phyloP scores from a whole-genome alignment of 2,888 invertebrate species.

The Volucella inflata region DNA sequence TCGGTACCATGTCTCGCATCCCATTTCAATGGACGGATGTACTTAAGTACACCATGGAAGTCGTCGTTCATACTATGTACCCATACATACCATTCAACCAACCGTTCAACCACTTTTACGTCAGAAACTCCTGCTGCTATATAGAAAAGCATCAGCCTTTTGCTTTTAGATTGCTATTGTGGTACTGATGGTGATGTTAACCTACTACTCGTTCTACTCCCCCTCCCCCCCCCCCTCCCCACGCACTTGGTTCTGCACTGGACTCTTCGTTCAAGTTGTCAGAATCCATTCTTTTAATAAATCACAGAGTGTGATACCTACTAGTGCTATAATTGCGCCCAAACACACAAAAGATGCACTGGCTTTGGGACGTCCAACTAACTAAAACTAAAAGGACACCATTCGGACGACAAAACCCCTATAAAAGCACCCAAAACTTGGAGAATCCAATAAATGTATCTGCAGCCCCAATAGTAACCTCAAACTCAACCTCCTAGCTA shows the following conservation, averaged over 20 bases:
- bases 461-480: too few relatives aligned
- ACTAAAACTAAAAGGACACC: slow-evolving; percentile 30
- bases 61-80: slow-evolving; percentile 4
- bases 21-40: slow-evolving; percentile 49
- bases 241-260: slow-evolving; percentile 27
- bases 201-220: too few relatives aligned
- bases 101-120: slow-evolving; percentile 49
- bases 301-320: slow-evolving; percentile 75
- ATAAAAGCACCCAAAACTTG: too few relatives aligned
- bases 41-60: slow-evolving; percentile 63
- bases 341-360: slow-evolving; percentile 51
- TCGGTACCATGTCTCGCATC: neutral
- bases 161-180: neutral
- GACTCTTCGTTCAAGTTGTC: slow-evolving; percentile 70
- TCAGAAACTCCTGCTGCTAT: slow-evolving; percentile 69
- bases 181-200: slow-evolving; percentile 23
- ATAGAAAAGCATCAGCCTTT: neutral
- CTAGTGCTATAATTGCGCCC: slow-evolving; percentile 43
- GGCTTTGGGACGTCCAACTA: neutral
- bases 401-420: slow-evolving; percentile 46
- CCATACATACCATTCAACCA: slow-evolving; percentile 26
- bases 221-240: too few relatives aligned
- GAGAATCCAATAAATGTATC: too few relatives aligned
- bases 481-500: slow-evolving; percentile 30
- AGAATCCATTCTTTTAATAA: slow-evolving; percentile 75